A percentile compares a stretch with the other conserved stretches of the same genome.
These are phyloP conservation scores for Meiosimyza decipiens DNA, from an alignment of 2,888 invertebrate species.

Conservation along the genomic window DNA sequence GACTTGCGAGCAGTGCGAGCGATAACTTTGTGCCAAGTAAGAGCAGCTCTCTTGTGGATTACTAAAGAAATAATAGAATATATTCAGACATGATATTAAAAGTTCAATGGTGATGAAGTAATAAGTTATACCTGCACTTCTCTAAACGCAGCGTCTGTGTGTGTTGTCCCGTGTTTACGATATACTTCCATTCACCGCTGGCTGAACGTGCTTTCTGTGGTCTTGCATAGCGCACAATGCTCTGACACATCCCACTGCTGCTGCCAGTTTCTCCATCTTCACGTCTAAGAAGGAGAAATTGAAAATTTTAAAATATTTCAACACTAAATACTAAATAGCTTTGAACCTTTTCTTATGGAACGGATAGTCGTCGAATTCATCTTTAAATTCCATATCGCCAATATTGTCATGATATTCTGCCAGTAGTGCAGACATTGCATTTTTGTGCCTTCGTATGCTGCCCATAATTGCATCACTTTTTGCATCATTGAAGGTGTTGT, in stretches of 20 bases:
- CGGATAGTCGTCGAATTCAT: constrained; percentile 62
- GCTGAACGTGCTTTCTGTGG: constrained; percentile 85
- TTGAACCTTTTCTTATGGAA: constrained; percentile 58
- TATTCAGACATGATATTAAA: not conserved
- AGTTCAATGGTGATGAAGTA: not conserved
- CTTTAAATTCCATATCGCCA: constrained; percentile 66
- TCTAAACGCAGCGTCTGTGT: constrained; percentile 85
- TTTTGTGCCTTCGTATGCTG: constrained; percentile 75
- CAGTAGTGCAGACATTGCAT: constrained; percentile 76
- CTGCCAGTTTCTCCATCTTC: constrained; percentile 73
- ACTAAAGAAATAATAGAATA: constrained; percentile 67
- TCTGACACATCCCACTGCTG: constrained; percentile 81
- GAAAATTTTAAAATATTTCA: not conserved
- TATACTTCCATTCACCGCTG: constrained; percentile 85
- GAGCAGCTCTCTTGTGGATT: constrained; percentile 81
- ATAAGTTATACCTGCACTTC: constrained; percentile 73
- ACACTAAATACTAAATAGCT: not conserved
- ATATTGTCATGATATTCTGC: constrained; percentile 74
- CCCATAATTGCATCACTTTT: constrained; percentile 75
- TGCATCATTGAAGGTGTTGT: too few species aligned
- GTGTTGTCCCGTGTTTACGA: constrained; percentile 86
- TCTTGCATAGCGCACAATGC: constrained; percentile 80
- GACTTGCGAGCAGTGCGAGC: constrained; percentile 84
- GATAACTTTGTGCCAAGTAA: constrained; percentile 81
- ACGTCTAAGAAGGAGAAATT: constrained; percentile 67